Base-by-base conservation (phyloP, 2,888 invertebrate species). In the Tetrapedia diversipes region DNA sequence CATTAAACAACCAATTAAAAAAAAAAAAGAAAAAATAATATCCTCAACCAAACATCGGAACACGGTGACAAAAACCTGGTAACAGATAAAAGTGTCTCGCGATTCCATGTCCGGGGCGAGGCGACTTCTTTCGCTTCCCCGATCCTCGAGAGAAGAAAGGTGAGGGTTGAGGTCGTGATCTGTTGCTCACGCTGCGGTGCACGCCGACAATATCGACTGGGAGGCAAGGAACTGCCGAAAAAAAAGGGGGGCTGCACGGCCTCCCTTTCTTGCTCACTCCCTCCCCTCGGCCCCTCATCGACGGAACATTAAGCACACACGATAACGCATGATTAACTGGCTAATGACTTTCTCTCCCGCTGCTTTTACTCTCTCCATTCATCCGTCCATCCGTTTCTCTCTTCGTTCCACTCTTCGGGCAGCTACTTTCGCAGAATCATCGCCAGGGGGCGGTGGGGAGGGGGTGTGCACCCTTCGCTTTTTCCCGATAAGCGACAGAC, bases 261-360 rank as follows among this genome's bases (percentile, higher is more conserved):
- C 76, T 77, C 82, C 84, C 83, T 83, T 83, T 51, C 27, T 81
- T 32, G 83, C 87, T 88, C 89, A 87, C 88, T 87, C 90, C 89
- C 41, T n/a, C 86, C 81, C 84, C 87, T 90, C 89, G 86, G 88
- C 90, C 89, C 89, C 90, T 89, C 90, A 87, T 90, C 88, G 91
- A 91, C 90, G 91, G 88, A 91, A 91, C 91, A 91, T 91, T 91
- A 90, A 88, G 87, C 91, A 88, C 90, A 89, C 90, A 89, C 90
- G 90, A 91, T 91, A 90, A 90, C 90, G 90, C 91, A 91, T 90
- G 91, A 91, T 91, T 91, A 91, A 91, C 89, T 85, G 85, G 86
- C 90, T 91, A 91, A 91, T 91, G 91, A 91, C 89, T 90, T 87
- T 79, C 73, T 70, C 77, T 73, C 64, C 69, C 78, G 61, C 51